Conservation (phyloP, 2,113 vertebrate species). For the Tylochromis polylepis region DNA sequence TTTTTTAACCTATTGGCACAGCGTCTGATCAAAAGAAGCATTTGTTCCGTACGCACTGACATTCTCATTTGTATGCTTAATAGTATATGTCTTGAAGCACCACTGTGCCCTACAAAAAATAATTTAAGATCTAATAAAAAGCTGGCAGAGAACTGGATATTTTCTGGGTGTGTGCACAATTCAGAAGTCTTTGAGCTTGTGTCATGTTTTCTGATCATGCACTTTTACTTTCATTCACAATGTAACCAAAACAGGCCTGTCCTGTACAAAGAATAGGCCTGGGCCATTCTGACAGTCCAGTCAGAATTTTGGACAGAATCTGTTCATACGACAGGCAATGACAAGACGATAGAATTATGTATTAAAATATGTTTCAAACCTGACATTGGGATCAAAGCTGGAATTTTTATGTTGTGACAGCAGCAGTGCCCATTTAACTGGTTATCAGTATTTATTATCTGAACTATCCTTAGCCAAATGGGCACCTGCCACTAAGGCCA, state of each 20-base stretch:
- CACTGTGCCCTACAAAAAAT: background rate
- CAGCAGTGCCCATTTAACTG: background rate
- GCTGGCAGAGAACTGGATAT: background rate
- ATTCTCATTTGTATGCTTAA: background rate
- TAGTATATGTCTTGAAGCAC: background rate
- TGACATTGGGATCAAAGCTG: background rate
- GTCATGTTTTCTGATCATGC: background rate
- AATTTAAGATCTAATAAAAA: background rate
- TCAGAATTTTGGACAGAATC: background rate
- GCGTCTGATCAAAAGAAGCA: background rate
- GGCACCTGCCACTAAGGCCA: background rate
- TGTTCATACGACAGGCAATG: background rate
- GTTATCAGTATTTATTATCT: background rate
- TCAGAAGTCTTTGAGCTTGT: background rate
- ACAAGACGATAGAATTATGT: background rate
- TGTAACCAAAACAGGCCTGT: background rate
- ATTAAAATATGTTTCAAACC: background rate
- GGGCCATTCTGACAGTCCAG: background rate
- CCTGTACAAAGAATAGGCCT: background rate
- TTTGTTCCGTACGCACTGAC: background rate
- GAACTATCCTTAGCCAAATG: background rate
- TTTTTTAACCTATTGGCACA: background rate
- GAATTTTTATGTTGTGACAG: background rate
- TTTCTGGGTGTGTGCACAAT: background rate
- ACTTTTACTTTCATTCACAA: background rate